Conservation (phyloP, 2,113 vertebrate species). For the Rhinichthys klamathensis region DNA sequence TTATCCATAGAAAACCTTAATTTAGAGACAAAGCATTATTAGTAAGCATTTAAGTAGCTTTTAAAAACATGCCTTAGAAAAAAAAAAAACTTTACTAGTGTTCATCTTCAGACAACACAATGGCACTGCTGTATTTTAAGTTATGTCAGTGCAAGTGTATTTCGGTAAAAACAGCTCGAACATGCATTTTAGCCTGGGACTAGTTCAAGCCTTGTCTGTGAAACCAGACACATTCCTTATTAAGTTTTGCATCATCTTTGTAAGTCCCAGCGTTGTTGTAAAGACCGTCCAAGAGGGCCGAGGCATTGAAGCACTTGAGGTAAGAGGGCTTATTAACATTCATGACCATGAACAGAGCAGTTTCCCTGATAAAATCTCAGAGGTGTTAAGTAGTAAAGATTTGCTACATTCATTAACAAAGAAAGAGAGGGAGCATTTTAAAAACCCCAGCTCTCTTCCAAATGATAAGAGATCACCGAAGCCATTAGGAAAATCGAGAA, state of each 20-base stretch:
- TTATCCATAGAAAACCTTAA: no score
- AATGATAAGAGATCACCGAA: slow-evolving; percentile 40
- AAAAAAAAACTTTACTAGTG: no score
- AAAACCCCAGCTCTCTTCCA: slow-evolving; percentile 26
- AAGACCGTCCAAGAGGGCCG: slow-evolving; percentile 1
- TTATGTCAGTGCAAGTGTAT: no score
- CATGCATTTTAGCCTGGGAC: no score
- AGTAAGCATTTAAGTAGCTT: no score
- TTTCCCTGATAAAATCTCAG: slow-evolving; percentile 30
- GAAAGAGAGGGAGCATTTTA: background rate
- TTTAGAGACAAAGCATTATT: no score
- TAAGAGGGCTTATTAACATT: slow-evolving; percentile 51
- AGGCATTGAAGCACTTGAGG: slow-evolving; percentile 36
- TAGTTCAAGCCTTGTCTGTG: no score
- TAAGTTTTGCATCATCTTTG: slow-evolving; percentile 45
- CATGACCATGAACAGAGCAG: slow-evolving; percentile 10
- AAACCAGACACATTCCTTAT: background rate
- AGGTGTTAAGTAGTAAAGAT: slow-evolving; percentile 33
- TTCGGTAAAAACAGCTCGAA: no score
- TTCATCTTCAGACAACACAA: no score
- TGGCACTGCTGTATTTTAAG: no score
- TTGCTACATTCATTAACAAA: slow-evolving; percentile 32
- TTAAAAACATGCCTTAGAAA: no score
- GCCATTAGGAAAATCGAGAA: slow-evolving; percentile 51
- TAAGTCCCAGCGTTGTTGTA: slow-evolving; percentile 26